Conservation (phyloP, 2,113 vertebrate genomes). For the Quiscalus mexicanus region DNA sequence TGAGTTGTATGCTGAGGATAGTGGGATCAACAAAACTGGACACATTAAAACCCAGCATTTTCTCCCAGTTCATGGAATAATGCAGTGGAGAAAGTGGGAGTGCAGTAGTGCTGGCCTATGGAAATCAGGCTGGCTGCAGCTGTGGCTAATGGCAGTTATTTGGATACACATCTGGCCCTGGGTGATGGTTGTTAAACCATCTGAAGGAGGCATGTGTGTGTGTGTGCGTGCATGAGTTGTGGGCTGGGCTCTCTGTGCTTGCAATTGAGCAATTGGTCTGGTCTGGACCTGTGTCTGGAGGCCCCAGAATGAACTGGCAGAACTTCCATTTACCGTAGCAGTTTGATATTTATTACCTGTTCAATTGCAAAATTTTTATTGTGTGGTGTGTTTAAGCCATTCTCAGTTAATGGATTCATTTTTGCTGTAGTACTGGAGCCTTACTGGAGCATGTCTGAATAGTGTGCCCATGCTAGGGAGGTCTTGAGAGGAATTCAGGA, state of each 20-base stretch:
- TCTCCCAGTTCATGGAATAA: background rate
- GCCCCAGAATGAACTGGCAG: background rate
- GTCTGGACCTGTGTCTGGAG: background rate
- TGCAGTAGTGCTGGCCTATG: background rate
- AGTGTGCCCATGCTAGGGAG: background rate
- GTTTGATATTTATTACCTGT: background rate
- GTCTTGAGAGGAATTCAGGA: background rate
- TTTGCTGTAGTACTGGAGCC: background rate
- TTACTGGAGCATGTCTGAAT: background rate
- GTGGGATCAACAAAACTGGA: background rate
- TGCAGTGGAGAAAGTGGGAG: background rate
- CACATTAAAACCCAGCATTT: fast-evolving
- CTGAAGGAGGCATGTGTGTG: background rate
- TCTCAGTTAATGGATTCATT: background rate
- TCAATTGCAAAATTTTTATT: background rate
- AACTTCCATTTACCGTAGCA: background rate
- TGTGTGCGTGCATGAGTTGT: background rate
- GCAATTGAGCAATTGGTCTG: fast-evolving
- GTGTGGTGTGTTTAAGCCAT: background rate
- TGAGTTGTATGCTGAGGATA: background rate
- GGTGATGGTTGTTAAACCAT: background rate
- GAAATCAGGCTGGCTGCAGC: background rate
- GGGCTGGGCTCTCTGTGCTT: background rate
- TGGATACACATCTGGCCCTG: background rate
- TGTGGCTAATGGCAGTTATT: background rate